Percentiles rank a stretch among this genome's conserved stretches.
These are phyloP conservation scores for Ahaetulla prasina DNA, from an alignment of 2,113 vertebrate species.

Conservation along the genomic window DNA sequence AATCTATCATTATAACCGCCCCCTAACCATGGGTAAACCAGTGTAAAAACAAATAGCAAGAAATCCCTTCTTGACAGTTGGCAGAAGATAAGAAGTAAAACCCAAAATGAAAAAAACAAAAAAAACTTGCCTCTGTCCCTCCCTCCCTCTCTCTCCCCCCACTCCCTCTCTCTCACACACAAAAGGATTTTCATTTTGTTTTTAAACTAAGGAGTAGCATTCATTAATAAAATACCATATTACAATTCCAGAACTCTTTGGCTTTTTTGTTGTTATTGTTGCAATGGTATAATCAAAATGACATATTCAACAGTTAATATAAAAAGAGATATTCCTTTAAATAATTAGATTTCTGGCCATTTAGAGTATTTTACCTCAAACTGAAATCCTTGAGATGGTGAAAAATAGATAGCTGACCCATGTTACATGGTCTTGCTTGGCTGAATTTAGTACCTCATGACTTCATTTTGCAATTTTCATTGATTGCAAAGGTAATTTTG, in stretches of 20 bases:
- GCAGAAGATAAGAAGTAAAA: not conserved
- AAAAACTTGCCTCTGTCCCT: not conserved
- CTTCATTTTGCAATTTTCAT: not conserved
- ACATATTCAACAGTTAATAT: not conserved
- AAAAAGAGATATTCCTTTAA: not conserved
- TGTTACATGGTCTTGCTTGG: not conserved
- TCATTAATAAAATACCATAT: not conserved
- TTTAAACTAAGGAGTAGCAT: not conserved
- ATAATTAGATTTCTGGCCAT: not conserved
- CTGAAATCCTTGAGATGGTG: not conserved
- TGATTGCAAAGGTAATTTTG: not conserved
- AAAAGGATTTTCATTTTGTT: not conserved
- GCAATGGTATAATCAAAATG: not conserved
- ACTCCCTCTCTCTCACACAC: not conserved
- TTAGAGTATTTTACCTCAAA: not conserved
- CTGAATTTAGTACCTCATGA: not conserved
- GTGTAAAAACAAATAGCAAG: not conserved
- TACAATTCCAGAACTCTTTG: not conserved
- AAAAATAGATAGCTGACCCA: not conserved
- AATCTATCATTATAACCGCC: too few relatives aligned
- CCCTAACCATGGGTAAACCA: too few relatives aligned
- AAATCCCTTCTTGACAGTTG: not conserved
- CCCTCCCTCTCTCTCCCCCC: not conserved
- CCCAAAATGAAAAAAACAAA: not conserved
- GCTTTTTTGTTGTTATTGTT: not conserved